A percentile compares a stretch with the other conserved stretches of the same genome.
Conservation (phyloP, 2,888 invertebrate genomes). For the Lepas anatifera region DNA sequence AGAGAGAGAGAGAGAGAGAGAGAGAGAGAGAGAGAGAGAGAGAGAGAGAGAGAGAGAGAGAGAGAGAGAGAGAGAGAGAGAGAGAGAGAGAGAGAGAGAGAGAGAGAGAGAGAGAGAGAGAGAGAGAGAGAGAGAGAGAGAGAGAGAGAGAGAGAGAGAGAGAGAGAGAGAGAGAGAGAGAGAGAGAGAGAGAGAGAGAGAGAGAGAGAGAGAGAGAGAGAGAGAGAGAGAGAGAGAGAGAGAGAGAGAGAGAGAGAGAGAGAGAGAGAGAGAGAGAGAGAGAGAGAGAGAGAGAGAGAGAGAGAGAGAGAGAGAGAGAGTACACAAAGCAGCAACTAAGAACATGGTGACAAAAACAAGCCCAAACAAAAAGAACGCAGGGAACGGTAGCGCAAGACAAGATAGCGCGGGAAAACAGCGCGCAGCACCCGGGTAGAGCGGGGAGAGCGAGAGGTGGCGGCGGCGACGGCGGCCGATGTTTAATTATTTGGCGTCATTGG, state of each 20-base stretch:
- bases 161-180: background rate
- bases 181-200: constrained; percentile 7
- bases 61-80: constrained; percentile 3
- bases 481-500: too few species aligned
- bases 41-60: constrained; percentile 5
- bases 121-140: background rate
- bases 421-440: too few species aligned
- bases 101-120: background rate
- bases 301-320: constrained; percentile 12
- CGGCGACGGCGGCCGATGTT: too few species aligned
- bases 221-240: constrained; percentile 1
- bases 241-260: constrained; percentile 12
- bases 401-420: too few species aligned
- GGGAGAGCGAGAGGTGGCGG: too few species aligned
- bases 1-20: constrained; percentile 12
- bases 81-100: background rate
- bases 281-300: constrained; percentile 14
- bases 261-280: constrained; percentile 13
- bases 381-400: too few species aligned
- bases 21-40: constrained; percentile 9
- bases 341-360: background rate
- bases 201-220: constrained; percentile 10
- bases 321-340: background rate
- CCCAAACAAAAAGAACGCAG: background rate
- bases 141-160: background rate